Evolutionary conservation across 2,797 vertebrate species (phyloP).

Genomic region (Echiichthys vipera): DNA sequence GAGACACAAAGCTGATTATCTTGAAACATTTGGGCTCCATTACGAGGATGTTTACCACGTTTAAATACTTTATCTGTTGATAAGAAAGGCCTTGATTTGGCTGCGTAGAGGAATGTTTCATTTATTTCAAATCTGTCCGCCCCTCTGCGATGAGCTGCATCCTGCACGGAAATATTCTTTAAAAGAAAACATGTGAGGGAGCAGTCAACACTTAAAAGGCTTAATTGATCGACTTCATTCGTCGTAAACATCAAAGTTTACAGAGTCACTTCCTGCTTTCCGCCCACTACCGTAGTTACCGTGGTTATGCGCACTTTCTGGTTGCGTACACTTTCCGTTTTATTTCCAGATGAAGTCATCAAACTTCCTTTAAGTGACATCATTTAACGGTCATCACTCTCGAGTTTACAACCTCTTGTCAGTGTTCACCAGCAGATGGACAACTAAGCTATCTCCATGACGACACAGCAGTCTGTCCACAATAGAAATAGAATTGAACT

Average conservation of each 20-base stretch:
- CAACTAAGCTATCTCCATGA: neutral
- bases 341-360: neutral
- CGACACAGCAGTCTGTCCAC: neutral
- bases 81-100: slow-evolving; percentile 37
- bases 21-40: slow-evolving; percentile 45
- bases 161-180: neutral
- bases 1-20: slow-evolving; percentile 41
- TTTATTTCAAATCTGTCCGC: slow-evolving; percentile 33
- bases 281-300: neutral
- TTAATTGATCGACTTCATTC: no score
- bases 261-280: neutral
- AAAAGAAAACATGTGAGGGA: slow-evolving; percentile 14
- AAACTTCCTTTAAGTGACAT: neutral
- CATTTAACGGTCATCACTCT: no score
- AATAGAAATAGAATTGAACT: no score
- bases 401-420: neutral
- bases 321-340: neutral
- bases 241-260: neutral
- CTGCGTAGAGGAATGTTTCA: slow-evolving; percentile 44
- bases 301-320: neutral
- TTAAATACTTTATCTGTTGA: slow-evolving; percentile 38
- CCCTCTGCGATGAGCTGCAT: slow-evolving; percentile 26
- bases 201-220: no score
- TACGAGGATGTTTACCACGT: slow-evolving; percentile 40
- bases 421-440: neutral